Evolutionary conservation across 2,113 vertebrate species (phyloP).

Genomic region (Hydropotes inermis): DNA sequence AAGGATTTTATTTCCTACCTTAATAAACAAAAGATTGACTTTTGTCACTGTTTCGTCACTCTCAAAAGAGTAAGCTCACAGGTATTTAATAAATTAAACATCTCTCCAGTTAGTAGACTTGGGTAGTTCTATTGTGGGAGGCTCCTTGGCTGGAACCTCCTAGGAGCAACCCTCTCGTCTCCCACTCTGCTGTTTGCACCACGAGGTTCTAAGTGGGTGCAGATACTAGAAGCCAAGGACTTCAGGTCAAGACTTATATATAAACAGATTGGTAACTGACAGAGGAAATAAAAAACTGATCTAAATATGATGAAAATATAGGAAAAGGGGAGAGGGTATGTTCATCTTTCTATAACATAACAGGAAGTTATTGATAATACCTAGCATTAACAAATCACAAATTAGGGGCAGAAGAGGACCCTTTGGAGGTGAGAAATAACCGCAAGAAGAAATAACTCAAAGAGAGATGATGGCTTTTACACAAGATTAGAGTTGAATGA

Average conservation of each 20-base stretch:
- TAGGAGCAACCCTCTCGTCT: background rate
- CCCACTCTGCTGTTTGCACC: background rate
- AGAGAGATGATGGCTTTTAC: background rate
- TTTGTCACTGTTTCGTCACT: background rate
- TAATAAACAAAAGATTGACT: background rate
- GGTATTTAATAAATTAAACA: background rate
- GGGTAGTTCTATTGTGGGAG: background rate
- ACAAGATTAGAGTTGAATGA: background rate
- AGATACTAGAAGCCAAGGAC: background rate
- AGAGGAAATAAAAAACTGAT: background rate
- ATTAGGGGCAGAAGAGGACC: background rate
- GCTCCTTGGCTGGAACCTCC: too few species aligned
- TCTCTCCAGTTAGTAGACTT: background rate
- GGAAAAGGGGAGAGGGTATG: background rate
- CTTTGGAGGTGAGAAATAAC: background rate
- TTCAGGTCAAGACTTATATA: background rate
- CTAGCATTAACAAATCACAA: background rate
- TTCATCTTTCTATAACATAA: background rate
- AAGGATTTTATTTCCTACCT: slow-evolving; percentile 5
- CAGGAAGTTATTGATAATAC: background rate
- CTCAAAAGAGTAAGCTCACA: background rate
- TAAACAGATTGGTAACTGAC: background rate
- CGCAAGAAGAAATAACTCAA: background rate
- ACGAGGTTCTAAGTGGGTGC: background rate
- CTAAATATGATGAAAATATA: background rate